Base-by-base conservation (phyloP, 2,888 invertebrate species). In the Nomada flava region DNA sequence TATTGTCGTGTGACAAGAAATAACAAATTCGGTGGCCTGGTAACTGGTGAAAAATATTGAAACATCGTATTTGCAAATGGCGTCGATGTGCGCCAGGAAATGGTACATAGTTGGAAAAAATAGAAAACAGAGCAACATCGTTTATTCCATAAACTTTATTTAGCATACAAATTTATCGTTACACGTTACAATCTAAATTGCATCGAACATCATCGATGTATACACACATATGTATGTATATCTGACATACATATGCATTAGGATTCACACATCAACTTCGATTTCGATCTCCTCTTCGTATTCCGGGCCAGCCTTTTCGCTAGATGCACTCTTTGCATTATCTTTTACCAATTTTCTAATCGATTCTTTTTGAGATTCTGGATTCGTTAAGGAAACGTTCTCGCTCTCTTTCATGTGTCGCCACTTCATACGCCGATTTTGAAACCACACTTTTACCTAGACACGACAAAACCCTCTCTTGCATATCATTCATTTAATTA, bases 401-500 rank as follows among this genome's bases (percentile, higher is more conserved):
- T 92, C 92, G 47, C 95, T 95, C 89, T 97, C 96, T 86, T 96
- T 96, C 47, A 96, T 96, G 90, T 98, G 97, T 0, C 98, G 95
- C 97, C 97, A 98, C 93, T 98, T 98, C 97, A 98, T 98, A 76
- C 98, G 95, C 0, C 98, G 95, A 91, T 98, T 98, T 95, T 98
- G 98, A 93, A 98, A 98, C 98, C 98, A 98, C 2, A 98, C 98
- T 94, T 98, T 98, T 2, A 98, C 98, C 97, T 97, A 15, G 9
- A 60, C 2, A n/a, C 15, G 10, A 11, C n/a, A 26, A 2, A 20
- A 20, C 13, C 7, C 20, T 11, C 15, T 7, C 13, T 57, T 13
- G 15, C 47, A 47, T 67, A 3, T 2, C 9, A 36, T 20, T 5
- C 18, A 7, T 42, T 36, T 13, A 13, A 52, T 47, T 11, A 9